These are phyloP conservation scores for Caenorhabditis macrosperma DNA, from an alignment of 2,888 invertebrate species.

Conservation along the genomic window DNA sequence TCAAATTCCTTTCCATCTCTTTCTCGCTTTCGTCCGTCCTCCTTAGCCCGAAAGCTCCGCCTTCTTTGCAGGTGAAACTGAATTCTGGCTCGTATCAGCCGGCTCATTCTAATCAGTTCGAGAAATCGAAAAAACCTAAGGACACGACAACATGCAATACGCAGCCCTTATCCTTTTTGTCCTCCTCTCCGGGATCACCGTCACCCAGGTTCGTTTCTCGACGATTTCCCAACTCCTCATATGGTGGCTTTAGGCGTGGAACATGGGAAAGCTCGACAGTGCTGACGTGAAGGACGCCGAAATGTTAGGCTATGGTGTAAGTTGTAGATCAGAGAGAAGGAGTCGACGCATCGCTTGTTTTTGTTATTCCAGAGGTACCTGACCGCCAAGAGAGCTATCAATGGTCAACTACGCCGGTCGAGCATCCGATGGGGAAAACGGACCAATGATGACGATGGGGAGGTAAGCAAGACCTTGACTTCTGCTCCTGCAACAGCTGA, in stretches of 20 bases:
- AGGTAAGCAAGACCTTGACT: too few relatives aligned
- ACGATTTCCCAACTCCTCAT: too few relatives aligned
- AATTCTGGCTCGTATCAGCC: conserved; percentile 12
- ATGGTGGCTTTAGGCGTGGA: neutral
- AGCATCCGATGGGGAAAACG: conserved; percentile 59
- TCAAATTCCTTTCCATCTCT: too few relatives aligned
- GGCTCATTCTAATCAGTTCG: conserved; percentile 1
- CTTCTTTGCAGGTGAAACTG: conserved; percentile 40
- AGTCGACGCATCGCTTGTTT: too few relatives aligned
- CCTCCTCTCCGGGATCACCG: conserved; percentile 26
- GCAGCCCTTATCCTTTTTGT: conserved; percentile 16
- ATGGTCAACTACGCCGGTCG: conserved; percentile 46
- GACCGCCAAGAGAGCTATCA: conserved; percentile 50
- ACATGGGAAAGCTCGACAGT: neutral
- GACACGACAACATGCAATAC: conserved; percentile 42
- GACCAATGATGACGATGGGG: neutral
- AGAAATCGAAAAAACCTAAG: neutral
- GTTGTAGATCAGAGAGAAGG: too few relatives aligned
- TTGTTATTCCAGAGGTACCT: conserved; percentile 36
- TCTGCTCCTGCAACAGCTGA: too few relatives aligned
- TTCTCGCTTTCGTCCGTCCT: neutral
- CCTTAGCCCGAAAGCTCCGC: conserved; percentile 10
- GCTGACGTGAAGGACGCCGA: neutral
- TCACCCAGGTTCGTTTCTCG: conserved; percentile 31
- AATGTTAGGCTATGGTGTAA: neutral